Evolutionary conservation across 2,797 vertebrate species (phyloP), one percentile per base, ranked within the genome.

Genomic region (Syngnathus acus): DNA sequence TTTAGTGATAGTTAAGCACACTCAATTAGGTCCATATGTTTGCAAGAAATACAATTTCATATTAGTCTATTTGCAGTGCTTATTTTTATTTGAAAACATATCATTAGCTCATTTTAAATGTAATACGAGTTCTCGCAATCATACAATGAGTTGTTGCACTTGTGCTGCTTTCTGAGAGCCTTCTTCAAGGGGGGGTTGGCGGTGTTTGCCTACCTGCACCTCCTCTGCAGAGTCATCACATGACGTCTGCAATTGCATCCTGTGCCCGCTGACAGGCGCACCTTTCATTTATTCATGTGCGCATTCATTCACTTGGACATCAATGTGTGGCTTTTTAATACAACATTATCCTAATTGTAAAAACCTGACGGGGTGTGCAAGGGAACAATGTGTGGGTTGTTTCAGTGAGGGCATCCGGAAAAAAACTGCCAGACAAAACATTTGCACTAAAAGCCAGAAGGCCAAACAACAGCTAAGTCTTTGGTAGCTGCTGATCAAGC

Each of bases 231-330:
- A 70, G 66, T 23, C 16, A 66, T 76, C 73, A 65, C 57, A 40
- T 70, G 72, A 45, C 60, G 6, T 64, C 37, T 64, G 32, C 57
- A 64, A 21, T 19, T 69, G 67, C 78, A 32, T 65, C 51, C 21
- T 50, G 65, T 76, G 70, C 68, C 69, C 65, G 68, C 57, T 72
- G 69, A 74, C 60, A 69, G 42, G 61, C 45, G 62, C 65, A 67
- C 64, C 53, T 65, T 60, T 80, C 43, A 75, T 23, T 79, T 64
- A 79, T 81, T 75, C 68, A 82, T 80, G 55, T 4, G 9, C 58
- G 62, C 59, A 39, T 75, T 13, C 65, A 13, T 54, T 38, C 16
- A 19, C 39, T 57, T 37, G 26, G 16, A 57, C 13, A 37, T 57
- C 8, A 32, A 50, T 50, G 19, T 10, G 19, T 21, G n/a, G 9